Conservation (phyloP, 1,140 invertebrate species). For the Ostrea denselamellosa region DNA sequence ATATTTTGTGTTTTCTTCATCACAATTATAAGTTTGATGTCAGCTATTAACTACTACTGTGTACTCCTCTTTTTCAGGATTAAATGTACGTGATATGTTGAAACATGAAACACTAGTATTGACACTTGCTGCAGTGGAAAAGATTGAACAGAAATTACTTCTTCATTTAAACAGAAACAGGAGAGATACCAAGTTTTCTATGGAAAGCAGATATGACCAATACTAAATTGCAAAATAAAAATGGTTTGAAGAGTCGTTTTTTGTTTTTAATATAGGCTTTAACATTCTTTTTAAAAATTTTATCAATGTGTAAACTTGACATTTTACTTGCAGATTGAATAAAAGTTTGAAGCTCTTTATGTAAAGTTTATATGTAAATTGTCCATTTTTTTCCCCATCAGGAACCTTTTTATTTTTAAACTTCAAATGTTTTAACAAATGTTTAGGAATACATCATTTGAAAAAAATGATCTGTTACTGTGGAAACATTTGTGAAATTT, state of each 20-base stretch:
- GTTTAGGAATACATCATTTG: no score
- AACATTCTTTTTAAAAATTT: no score
- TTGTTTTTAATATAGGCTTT: neutral
- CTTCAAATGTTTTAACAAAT: no score
- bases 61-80: slow-evolving; percentile 72
- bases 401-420: no score
- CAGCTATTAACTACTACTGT: neutral
- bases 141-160: slow-evolving; percentile 92
- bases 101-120: slow-evolving; percentile 97
- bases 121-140: slow-evolving; percentile 89
- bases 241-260: neutral
- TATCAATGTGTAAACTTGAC: no score
- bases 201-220: slow-evolving; percentile 23
- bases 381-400: no score
- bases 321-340: no score
- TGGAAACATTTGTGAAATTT: no score
- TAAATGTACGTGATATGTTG: slow-evolving; percentile 91
- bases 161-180: slow-evolving; percentile 84
- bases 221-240: neutral
- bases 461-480: no score
- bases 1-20: neutral
- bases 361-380: no score
- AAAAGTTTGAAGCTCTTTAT: no score
- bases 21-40: neutral
- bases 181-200: slow-evolving; percentile 27